Conservation (phyloP, 2,797 vertebrate genomes). For the Falco biarmicus region DNA sequence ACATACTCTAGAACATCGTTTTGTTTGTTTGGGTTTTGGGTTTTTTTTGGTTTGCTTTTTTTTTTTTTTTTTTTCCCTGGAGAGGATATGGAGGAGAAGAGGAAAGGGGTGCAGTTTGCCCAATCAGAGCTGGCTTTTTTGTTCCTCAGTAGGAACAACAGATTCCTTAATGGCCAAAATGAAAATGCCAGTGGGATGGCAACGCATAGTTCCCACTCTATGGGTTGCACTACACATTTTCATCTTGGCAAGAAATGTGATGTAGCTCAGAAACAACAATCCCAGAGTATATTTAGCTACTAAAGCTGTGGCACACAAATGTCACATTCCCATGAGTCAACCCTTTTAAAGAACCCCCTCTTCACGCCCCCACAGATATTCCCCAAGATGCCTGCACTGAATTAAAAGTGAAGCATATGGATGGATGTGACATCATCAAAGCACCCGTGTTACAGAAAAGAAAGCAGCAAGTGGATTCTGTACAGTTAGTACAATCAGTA, state of each 20-base stretch:
- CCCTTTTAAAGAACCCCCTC: constrained; percentile 69
- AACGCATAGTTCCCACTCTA: constrained; percentile 34
- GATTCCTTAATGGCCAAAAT: constrained; percentile 25
- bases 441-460: constrained; percentile 80
- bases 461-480: constrained; percentile 79
- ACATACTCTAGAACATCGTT: constrained; percentile 86
- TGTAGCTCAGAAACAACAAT: constrained; percentile 74
- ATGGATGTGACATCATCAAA: constrained; percentile 83
- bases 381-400: constrained; percentile 61
- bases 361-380: constrained; percentile 78
- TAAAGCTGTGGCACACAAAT: constrained; percentile 83
- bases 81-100: neutral
- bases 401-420: constrained; percentile 75
- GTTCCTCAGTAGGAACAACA: neutral
- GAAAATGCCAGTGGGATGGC: constrained; percentile 20
- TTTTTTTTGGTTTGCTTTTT: too few species aligned
- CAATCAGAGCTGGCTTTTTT: neutral
- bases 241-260: constrained; percentile 63
- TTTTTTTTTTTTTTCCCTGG: neutral
- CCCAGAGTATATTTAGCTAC: constrained; percentile 93
- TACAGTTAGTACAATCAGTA: constrained; percentile 79
- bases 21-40: neutral
- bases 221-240: constrained; percentile 58
- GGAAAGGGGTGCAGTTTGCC: neutral
- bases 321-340: constrained; percentile 81